Conservation (phyloP, 2,797 vertebrate species). For the Crypturellus tataupa region DNA sequence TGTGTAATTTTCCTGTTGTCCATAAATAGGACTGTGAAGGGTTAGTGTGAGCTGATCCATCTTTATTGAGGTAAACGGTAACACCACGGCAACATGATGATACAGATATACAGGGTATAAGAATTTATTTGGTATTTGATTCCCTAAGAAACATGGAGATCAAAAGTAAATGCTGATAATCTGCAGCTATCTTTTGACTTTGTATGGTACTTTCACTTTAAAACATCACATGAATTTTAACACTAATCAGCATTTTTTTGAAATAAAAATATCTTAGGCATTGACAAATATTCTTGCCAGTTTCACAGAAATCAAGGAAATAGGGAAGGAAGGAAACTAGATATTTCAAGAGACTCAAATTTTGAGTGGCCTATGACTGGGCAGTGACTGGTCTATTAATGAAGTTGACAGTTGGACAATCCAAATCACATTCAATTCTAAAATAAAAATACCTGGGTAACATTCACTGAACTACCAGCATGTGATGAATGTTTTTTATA, state of each 20-base stretch:
- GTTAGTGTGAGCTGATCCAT: not conserved
- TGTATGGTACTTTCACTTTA: not conserved
- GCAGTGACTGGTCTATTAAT: not conserved
- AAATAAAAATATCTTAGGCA: not conserved
- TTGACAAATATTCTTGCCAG: not conserved
- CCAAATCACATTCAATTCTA: not conserved
- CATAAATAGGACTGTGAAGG: not conserved
- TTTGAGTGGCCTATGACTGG: not conserved
- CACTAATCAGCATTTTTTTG: not conserved
- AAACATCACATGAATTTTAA: not conserved
- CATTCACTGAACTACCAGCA: not conserved
- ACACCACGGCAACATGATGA: not conserved
- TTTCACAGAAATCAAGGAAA: not conserved
- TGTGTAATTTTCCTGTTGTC: not conserved
- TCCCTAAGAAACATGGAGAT: not conserved
- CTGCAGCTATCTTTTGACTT: not conserved
- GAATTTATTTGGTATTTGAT: not conserved
- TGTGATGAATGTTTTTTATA: not conserved
- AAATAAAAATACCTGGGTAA: not conserved
- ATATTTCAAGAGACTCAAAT: not conserved
- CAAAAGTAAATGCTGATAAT: not conserved
- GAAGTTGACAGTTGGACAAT: not conserved
- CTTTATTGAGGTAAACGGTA: not conserved
- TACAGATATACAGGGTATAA: not conserved
- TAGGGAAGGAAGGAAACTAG: not conserved